Evolutionary conservation across 2,888 invertebrate genomes (phyloP), one percentile per base, ranked within the genome.

Genomic region (Drosophila meridionalis): DNA sequence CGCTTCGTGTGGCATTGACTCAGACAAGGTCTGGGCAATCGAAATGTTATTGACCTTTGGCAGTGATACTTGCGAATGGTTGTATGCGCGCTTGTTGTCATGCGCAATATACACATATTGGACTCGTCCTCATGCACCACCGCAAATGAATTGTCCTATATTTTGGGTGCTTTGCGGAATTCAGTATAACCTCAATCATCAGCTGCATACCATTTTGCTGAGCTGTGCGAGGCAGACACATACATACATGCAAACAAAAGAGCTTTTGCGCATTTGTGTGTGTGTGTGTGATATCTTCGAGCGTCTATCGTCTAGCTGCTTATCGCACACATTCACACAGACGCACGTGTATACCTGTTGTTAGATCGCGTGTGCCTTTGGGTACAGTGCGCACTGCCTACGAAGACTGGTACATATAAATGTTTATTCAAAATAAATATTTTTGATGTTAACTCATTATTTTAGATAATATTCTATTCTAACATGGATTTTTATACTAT

Each of bases 21-120:
- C 69, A 62, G 52, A 11, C 59, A 47, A 45, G 30, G 69, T 56
- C 60, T 69, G 61, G 45, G 28, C n/a, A 78, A 68, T 28, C 14
- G 26, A 67, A 48, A 69, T 76, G 83, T 76, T 81, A 81, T 89
- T 84, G 83, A 84, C 83, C 83, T 87, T 83, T 87, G 84, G 72
- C 83, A 71, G 68, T 70, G 76, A 68, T 66, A 43, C 26, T 58
- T 20, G 43, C 42, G 38, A 28, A 32, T 42, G 26, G 6, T 60
- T 8, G 32, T 53, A 40, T 40, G 20, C 7, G 26, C 55, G 6
- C 20, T 55, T 48, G 4, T 63, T 56, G 74, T 67, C 89, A 75
- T 84, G 83, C 83, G 83, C 83, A 76, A 14, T 77, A 56, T 6
- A 9, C 11, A 43, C 34, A 40, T 40, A 32, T 32, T 47, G 11